Conservation (phyloP, 2,888 invertebrate genomes). For the Endomychus coccineus region DNA sequence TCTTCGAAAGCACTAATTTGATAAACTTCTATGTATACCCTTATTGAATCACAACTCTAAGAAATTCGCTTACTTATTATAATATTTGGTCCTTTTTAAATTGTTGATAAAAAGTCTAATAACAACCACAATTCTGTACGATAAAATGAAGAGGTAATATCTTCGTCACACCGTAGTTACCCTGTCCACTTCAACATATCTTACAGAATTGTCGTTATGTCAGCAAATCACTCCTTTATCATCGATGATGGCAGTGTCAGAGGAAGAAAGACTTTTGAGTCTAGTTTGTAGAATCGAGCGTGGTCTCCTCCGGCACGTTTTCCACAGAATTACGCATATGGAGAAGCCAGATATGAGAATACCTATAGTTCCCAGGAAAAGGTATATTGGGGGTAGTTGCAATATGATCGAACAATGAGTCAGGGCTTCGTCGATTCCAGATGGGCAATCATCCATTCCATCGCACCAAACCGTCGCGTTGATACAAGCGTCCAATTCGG, state of each 20-base stretch:
- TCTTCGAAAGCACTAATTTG: conserved; percentile 16
- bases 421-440: conserved; percentile 71
- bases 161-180: conserved; percentile 81
- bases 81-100: conserved; percentile 15
- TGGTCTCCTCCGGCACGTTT: conserved; percentile 51
- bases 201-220: conserved; percentile 93
- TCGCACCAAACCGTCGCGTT: conserved; percentile 75
- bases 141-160: conserved; percentile 24
- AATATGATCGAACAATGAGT: conserved; percentile 72
- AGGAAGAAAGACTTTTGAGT: conserved; percentile 72
- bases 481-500: conserved; percentile 75
- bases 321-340: conserved; percentile 35
- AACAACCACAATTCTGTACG: conserved; percentile 35
- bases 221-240: conserved; percentile 90
- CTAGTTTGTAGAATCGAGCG: conserved; percentile 73
- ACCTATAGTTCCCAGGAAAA: conserved; percentile 46
- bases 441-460: conserved; percentile 69
- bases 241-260: conserved; percentile 76
- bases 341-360: conserved; percentile 36
- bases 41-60: conserved; percentile 32
- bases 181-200: conserved; percentile 83
- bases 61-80: conserved; percentile 19
- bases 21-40: conserved; percentile 16
- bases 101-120: conserved; percentile 11
- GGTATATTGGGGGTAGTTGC: conserved; percentile 67